phyloP scores from a whole-genome alignment of 2,797 vertebrate genomes.

The Octomys mimax region DNA sequence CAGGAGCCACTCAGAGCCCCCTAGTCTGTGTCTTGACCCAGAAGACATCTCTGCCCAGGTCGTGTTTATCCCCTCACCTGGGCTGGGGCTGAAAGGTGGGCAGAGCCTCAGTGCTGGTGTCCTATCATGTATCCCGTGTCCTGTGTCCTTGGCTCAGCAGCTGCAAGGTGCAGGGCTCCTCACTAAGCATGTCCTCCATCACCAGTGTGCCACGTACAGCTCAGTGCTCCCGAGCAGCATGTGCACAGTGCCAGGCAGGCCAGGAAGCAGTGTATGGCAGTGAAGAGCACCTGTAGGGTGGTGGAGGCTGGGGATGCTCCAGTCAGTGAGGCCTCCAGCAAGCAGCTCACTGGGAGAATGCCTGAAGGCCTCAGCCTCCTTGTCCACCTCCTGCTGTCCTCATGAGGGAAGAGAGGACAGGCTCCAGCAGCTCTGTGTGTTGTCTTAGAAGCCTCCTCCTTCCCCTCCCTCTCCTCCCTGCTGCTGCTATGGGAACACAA shows the following conservation, averaged over 20 bases:
- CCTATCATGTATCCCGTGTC: slow-evolving; percentile 80
- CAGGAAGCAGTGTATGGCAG: slow-evolving; percentile 87
- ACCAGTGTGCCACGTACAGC: slow-evolving; percentile 87
- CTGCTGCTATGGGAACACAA: not conserved
- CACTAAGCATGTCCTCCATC: slow-evolving; percentile 91
- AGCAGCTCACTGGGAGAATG: slow-evolving; percentile 91
- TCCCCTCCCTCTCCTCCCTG: too few relatives aligned
- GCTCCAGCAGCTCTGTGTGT: not conserved
- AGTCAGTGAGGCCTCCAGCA: slow-evolving; percentile 86
- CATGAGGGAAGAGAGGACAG: not conserved
- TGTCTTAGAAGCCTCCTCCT: not conserved
- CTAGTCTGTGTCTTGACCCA: not conserved
- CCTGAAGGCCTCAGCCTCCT: slow-evolving; percentile 84
- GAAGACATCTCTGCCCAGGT: not conserved
- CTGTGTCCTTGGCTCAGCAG: slow-evolving; percentile 89
- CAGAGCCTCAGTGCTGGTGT: not conserved
- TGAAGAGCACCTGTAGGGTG: slow-evolving; percentile 92
- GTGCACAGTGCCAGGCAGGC: accelerated
- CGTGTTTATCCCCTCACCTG: not conserved
- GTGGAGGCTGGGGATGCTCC: slow-evolving; percentile 79
- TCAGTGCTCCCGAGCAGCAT: slow-evolving; percentile 84
- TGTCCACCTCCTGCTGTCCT: slow-evolving; percentile 76
- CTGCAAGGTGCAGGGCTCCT: slow-evolving; percentile 87
- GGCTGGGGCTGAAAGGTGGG: not conserved
- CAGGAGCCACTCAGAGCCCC: not conserved